Conservation (phyloP, 1,140 invertebrate genomes). For the Agraylea sexmaculata region DNA sequence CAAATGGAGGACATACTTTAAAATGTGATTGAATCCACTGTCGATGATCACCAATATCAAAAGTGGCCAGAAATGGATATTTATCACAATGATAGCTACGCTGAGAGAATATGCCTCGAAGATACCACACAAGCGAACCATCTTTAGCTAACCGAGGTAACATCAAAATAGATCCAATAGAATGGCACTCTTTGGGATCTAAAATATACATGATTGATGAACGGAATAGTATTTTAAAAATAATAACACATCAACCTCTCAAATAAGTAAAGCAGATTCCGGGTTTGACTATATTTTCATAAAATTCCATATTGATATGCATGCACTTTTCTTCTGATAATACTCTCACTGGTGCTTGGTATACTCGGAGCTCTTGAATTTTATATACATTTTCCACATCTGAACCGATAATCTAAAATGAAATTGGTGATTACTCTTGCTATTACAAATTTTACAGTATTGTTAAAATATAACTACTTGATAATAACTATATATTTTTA, state of each 20-base stretch:
- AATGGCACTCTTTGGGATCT: slow-evolving; percentile 13
- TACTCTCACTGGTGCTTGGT: slow-evolving; percentile 13
- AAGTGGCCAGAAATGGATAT: background rate
- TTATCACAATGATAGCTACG: slow-evolving; percentile 7
- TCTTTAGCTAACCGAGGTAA: slow-evolving; percentile 13
- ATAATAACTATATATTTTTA: too few species aligned
- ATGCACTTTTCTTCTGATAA: slow-evolving; percentile 5
- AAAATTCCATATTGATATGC: background rate
- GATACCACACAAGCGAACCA: slow-evolving; percentile 15
- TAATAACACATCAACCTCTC: too few species aligned
- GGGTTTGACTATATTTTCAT: background rate
- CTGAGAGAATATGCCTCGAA: slow-evolving; percentile 8
- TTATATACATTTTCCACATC: slow-evolving; percentile 6
- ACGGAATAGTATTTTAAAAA: too few species aligned
- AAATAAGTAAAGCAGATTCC: slow-evolving; percentile 3
- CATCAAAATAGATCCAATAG: slow-evolving; percentile 14
- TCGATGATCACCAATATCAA: slow-evolving; percentile 4
- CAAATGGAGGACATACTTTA: slow-evolving; percentile 13
- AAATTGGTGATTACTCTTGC: too few species aligned
- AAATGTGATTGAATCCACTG: slow-evolving; percentile 17
- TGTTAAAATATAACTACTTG: too few species aligned
- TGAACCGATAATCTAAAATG: slow-evolving; percentile 13
- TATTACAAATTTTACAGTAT: too few species aligned
- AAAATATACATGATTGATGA: too few species aligned
- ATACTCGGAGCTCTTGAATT: slow-evolving; percentile 7